Conservation (phyloP, 2,113 vertebrate genomes). For the Pleuronectes platessa region DNA sequence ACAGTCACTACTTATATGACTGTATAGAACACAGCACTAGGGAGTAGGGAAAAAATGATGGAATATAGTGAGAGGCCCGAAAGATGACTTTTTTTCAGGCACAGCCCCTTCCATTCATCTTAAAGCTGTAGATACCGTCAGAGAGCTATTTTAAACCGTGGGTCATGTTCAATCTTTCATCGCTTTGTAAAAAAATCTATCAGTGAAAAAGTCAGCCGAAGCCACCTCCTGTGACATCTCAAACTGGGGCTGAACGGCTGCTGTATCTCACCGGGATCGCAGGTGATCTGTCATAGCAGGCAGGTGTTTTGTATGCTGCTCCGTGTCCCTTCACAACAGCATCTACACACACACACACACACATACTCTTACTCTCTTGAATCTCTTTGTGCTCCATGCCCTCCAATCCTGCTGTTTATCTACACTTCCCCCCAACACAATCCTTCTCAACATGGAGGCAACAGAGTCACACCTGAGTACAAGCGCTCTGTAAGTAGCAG, state of each 20-base stretch:
- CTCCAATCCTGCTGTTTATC: constrained; percentile 49
- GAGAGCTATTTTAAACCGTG: constrained; percentile 49
- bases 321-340: constrained; percentile 59
- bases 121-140: constrained; percentile 40
- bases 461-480: constrained; percentile 33
- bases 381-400: constrained; percentile 41
- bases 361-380: background rate
- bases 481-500: constrained; percentile 17
- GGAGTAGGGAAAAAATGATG: too few relatives aligned
- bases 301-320: constrained; percentile 77
- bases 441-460: constrained; percentile 35
- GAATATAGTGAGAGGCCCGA: background rate
- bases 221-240: constrained; percentile 73
- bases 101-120: constrained; percentile 33
- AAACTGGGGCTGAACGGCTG: constrained; percentile 71
- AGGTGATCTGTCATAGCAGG: constrained; percentile 78
- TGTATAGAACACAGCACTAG: background rate
- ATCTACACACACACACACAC: constrained; percentile 29
- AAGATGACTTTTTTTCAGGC: background rate
- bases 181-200: constrained; percentile 58
- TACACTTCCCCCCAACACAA: constrained; percentile 38
- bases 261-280: constrained; percentile 70
- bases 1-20: background rate
- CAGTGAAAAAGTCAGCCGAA: constrained; percentile 47
- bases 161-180: constrained; percentile 65